Base-by-base conservation (phyloP, 2,888 invertebrate genomes). In the Drosophila tripunctata region DNA sequence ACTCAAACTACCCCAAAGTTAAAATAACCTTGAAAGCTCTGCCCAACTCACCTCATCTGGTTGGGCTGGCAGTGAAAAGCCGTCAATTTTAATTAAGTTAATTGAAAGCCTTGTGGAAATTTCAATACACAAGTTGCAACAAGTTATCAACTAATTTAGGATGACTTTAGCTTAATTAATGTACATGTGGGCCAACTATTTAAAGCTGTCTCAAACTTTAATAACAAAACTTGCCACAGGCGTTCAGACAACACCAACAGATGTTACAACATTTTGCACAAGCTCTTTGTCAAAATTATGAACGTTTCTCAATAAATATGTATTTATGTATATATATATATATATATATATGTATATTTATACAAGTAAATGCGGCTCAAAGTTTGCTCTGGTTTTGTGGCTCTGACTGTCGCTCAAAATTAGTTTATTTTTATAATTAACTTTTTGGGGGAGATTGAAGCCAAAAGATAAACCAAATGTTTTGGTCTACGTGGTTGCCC, bases 361-460 rank as follows among this genome's bases (percentile, higher is more conserved):
- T 17, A 38, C 6, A 15, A n/a, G 8, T 44, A 51, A 55, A 55
- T 60, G 27, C 31, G 50, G 17, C 50, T 44, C 38, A 54, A 67
- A 67, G 56, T 75, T 66, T 43, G 47, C 33, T n/a, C 52, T 50
- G 54, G n/a, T n/a, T 7, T 15, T 27, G 35, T 21, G 15, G 41
- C 24, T 54, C 14, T 14, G 27, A 38, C 40, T 43, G 52, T 36
- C 40, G 21, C 54, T 60, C 56, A 55, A 62, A 57, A 38, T 62
- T 60, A 47, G 58, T 65, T 62, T 56, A 58, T 50, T 68, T 47
- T 62, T 63, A 62, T 73, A 65, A 77, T 75, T 64, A 68, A 75
- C 65, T 75, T 69, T 22, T 69, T 22, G 30, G 24, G 12, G 6
- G 10, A 21, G 17, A 15, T 36, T n/a, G 24, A 50, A 50, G 24